A percentile compares a stretch with the other conserved stretches of the same genome.
phyloP scores from a whole-genome alignment of 2,113 vertebrate genomes.

The Ondatra zibethicus region DNA sequence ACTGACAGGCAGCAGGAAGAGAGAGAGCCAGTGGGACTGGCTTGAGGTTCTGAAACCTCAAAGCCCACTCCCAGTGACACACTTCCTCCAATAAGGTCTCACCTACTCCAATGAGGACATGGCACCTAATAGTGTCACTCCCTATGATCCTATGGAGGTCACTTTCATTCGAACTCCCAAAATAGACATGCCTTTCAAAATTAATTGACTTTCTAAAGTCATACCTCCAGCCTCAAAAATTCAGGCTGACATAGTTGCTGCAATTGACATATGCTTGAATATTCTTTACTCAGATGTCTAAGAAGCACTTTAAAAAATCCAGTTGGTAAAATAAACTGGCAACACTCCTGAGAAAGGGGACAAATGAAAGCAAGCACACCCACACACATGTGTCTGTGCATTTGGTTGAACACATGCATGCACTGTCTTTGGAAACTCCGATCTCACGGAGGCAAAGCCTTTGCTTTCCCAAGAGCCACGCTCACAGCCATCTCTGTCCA shows the following conservation, averaged over 20 bases:
- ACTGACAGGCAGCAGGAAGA: not conserved
- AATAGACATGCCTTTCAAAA: slow-evolving; percentile 76
- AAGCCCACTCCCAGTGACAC: not conserved
- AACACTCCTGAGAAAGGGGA: not conserved
- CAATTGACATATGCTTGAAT: slow-evolving; percentile 65
- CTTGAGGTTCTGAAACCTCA: not conserved
- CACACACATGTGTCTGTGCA: not conserved
- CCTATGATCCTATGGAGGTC: not conserved
- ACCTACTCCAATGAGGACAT: not conserved
- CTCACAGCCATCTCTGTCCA: not conserved
- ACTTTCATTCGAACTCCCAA: not conserved
- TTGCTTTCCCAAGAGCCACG: not conserved
- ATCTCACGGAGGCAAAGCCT: not conserved
- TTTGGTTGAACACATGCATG: not conserved
- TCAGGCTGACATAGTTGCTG: slow-evolving; percentile 73
- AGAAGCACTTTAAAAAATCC: not conserved
- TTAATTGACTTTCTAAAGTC: slow-evolving; percentile 79
- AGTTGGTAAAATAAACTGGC: not conserved
- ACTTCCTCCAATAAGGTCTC: not conserved
- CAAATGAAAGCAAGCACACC: not conserved
- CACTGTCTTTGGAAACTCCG: not conserved
- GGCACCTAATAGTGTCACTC: not conserved
- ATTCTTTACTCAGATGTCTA: slow-evolving; percentile 66
- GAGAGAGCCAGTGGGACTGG: not conserved
- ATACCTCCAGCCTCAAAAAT: slow-evolving; percentile 74